Evolutionary conservation across 1,140 invertebrate genomes (phyloP).

Genomic region (Aporrectodea caliginosa): DNA sequence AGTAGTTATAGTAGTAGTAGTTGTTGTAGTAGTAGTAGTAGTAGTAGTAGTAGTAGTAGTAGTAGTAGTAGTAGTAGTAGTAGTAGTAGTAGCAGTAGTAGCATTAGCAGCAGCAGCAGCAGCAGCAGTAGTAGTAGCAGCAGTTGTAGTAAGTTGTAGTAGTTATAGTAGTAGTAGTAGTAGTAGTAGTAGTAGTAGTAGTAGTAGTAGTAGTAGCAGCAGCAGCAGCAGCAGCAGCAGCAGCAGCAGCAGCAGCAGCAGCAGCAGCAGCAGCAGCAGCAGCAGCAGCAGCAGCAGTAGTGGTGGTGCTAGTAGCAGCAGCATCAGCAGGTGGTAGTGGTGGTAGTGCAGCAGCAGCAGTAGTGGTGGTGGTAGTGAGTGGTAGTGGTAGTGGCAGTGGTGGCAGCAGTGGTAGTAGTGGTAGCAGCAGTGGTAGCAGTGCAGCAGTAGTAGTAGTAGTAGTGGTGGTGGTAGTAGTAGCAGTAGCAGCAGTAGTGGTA

Average conservation of each 20-base stretch:
- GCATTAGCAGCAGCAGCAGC: background rate
- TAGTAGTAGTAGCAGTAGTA: constrained; percentile 1
- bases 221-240: background rate
- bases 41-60: background rate
- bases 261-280: background rate
- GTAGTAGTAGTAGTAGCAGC: constrained; percentile 2
- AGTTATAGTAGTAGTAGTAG: background rate
- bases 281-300: background rate
- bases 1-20: background rate
- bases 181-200: constrained; percentile 3
- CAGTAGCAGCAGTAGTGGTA: too few species aligned
- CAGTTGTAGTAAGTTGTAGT: background rate
- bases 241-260: background rate
- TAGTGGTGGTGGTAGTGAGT: too few species aligned
- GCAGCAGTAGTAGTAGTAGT: too few species aligned
- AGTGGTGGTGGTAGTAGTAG: too few species aligned
- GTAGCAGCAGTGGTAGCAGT: too few species aligned
- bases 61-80: background rate
- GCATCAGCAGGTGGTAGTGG: background rate
- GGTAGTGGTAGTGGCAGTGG: too few species aligned
- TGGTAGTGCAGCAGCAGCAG: background rate
- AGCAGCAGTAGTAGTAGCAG: background rate
- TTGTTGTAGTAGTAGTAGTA: background rate
- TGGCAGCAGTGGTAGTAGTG: too few species aligned
- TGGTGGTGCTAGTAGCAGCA: background rate